Percentiles rank a stretch among this genome's conserved stretches.
phyloP scores from a whole-genome alignment of 2,113 vertebrate genomes.

The Nesoenas mayeri region DNA sequence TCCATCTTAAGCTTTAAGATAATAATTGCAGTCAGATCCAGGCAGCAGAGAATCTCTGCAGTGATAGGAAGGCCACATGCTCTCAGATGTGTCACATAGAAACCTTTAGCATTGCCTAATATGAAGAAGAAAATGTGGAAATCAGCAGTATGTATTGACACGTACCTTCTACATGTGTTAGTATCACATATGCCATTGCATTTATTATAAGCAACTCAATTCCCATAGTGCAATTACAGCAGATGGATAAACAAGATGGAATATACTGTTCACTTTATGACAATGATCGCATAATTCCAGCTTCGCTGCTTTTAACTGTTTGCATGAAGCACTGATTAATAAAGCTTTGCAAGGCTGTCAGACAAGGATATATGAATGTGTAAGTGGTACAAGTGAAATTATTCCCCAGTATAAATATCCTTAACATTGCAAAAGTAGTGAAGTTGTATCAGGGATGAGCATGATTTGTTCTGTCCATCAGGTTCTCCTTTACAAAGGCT shows the following conservation, averaged over 20 bases:
- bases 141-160: constrained; percentile 2
- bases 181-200: constrained; percentile 12
- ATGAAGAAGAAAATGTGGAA: neutral
- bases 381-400: neutral
- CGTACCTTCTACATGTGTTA: neutral
- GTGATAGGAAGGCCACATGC: neutral
- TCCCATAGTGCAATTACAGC: constrained; percentile 36
- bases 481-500: neutral
- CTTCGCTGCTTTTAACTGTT: constrained; percentile 38
- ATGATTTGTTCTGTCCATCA: neutral
- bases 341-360: constrained; percentile 5
- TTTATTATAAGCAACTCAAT: constrained; percentile 51
- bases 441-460: neutral
- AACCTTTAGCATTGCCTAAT: neutral
- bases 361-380: neutral
- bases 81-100: neutral
- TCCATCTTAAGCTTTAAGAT: neutral
- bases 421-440: neutral
- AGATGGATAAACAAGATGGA: constrained; percentile 64
- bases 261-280: constrained; percentile 55
- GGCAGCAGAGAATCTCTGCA: neutral
- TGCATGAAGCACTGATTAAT: constrained; percentile 42
- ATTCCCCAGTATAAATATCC: neutral
- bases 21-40: neutral
- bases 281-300: constrained; percentile 41